phyloP scores from a whole-genome alignment of 35 echinoderm and acorn worm genomes.

The Apostichopus californicus region DNA sequence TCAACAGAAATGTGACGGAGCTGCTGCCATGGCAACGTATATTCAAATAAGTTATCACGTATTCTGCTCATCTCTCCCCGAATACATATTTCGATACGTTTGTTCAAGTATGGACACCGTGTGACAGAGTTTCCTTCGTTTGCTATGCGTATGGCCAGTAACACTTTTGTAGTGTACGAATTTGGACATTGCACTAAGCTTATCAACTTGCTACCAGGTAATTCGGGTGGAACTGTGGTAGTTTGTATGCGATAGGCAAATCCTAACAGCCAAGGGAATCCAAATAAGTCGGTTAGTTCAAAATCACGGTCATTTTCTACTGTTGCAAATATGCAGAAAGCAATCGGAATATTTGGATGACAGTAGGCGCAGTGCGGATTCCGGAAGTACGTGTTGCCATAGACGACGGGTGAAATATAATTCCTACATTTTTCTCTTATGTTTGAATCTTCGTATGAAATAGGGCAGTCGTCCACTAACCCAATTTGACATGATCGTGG shows the following conservation, averaged over 20 bases:
- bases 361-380: slow-evolving; percentile 32
- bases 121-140: too few relatives aligned
- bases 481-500: neutral
- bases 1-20: too few relatives aligned
- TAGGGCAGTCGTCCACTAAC: neutral
- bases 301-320: neutral
- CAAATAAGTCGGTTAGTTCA: neutral
- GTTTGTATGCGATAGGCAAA: too few relatives aligned
- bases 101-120: too few relatives aligned
- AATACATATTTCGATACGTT: too few relatives aligned
- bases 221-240: neutral
- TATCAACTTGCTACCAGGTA: neutral
- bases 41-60: neutral
- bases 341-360: too few relatives aligned
- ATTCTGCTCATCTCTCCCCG: neutral
- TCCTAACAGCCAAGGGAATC: too few relatives aligned
- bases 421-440: neutral
- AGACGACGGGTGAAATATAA: neutral
- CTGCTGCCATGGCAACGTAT: too few relatives aligned
- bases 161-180: neutral
- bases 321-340: too few relatives aligned
- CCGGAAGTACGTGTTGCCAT: neutral
- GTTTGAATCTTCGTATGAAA: neutral
- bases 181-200: too few relatives aligned
- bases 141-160: too few relatives aligned